Evolutionary conservation across 2,797 vertebrate species (phyloP).

Genomic region (Manis crassicaudata): DNA sequence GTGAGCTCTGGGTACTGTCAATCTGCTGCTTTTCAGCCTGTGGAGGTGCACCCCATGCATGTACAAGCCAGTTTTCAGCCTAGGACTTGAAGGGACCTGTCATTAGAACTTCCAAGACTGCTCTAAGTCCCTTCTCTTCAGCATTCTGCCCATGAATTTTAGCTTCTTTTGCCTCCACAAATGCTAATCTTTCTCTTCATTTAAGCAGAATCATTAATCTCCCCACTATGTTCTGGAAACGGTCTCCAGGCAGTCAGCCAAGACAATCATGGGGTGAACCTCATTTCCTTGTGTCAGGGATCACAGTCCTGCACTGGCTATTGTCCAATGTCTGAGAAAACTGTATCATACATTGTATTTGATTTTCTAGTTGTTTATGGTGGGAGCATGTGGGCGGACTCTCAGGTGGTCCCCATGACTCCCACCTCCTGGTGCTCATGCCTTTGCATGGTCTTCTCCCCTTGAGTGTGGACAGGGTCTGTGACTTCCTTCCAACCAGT

Average conservation of each 20-base stretch:
- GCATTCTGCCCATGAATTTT: not conserved
- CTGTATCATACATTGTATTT: not conserved
- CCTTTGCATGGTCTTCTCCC: no score
- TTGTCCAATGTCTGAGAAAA: not conserved
- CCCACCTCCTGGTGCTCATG: no score
- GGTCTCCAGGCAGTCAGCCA: not conserved
- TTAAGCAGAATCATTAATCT: not conserved
- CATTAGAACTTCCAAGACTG: not conserved
- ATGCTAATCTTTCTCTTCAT: not conserved
- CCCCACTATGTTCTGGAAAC: not conserved
- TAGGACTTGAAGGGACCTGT: not conserved
- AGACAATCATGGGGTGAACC: not conserved
- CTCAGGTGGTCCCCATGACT: not conserved
- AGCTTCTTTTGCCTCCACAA: not conserved
- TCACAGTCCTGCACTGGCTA: rapidly evolving
- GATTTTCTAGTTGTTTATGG: not conserved
- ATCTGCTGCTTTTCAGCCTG: not conserved
- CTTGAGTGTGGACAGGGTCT: not conserved
- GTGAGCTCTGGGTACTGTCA: not conserved
- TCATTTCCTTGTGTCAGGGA: not conserved
- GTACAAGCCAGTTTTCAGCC: not conserved
- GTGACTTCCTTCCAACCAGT: not conserved
- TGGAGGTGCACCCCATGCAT: not conserved
- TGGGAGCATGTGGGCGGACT: not conserved
- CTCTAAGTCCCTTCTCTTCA: not conserved